Percentiles rank a stretch among this genome's conserved stretches.
Conservation (phyloP, 2,888 invertebrate genomes). For the Sturmia bella region DNA sequence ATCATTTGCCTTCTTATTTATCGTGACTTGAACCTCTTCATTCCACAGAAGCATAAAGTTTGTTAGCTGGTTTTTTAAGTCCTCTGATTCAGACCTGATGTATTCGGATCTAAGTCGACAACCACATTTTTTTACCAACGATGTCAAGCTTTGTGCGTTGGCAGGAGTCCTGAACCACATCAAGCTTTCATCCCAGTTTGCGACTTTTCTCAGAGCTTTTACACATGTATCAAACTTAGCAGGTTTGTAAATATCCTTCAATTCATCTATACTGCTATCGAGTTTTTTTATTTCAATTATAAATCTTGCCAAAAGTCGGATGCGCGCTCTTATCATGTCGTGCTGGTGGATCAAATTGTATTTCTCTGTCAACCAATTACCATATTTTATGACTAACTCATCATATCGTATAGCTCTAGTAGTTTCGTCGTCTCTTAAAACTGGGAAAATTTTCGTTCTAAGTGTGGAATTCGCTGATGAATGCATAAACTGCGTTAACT, state of each 20-base stretch:
- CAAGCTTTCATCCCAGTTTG: constrained; percentile 16
- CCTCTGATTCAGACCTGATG: not conserved
- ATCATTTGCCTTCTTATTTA: constrained; percentile 19
- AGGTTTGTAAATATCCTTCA: constrained; percentile 13
- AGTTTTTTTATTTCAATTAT: not conserved
- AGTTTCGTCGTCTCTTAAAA: too few species aligned
- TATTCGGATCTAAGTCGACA: not conserved
- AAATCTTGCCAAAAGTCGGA: constrained; percentile 31
- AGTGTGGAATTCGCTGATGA: not conserved
- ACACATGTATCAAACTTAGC: constrained; percentile 11
- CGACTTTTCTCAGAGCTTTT: constrained; percentile 14
- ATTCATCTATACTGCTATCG: not conserved
- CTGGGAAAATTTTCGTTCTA: not conserved
- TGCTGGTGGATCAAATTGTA: constrained; percentile 13
- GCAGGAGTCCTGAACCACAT: constrained; percentile 20
- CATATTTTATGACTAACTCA: constrained; percentile 9
- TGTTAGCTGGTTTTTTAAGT: not conserved
- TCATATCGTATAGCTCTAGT: not conserved
- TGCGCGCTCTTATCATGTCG: constrained; percentile 15
- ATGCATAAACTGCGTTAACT: not conserved
- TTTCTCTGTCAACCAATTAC: constrained; percentile 6
- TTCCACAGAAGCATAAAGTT: constrained; percentile 16
- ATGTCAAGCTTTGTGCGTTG: constrained; percentile 15
- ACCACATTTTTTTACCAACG: constrained; percentile 31
- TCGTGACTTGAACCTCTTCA: constrained; percentile 12